Evolutionary conservation across 1,140 invertebrate genomes (phyloP).

Genomic region (Vanessa atalanta): DNA sequence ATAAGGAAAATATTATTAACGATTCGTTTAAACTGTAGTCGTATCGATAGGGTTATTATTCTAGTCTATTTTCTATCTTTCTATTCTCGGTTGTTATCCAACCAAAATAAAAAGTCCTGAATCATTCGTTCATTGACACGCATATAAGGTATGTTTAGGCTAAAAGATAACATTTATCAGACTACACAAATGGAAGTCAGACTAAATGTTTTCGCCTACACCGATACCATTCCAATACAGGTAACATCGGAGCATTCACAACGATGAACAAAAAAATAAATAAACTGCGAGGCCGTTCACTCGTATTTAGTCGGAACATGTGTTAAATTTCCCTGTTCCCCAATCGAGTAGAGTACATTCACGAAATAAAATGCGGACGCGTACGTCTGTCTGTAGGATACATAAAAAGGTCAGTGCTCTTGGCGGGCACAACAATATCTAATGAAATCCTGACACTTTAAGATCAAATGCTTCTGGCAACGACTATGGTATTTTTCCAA

Average conservation of each 20-base stretch:
- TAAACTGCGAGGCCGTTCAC: conserved; percentile 32
- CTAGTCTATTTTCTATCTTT: too few relatives aligned
- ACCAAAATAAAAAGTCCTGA: neutral
- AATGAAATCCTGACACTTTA: conserved; percentile 29
- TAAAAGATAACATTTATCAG: conserved; percentile 5
- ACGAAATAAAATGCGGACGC: conserved; percentile 73
- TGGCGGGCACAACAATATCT: conserved; percentile 34
- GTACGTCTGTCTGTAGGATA: conserved; percentile 66
- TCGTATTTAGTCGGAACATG: conserved; percentile 33
- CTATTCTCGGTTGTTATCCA: neutral
- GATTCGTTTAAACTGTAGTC: too few relatives aligned
- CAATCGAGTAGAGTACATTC: conserved; percentile 31
- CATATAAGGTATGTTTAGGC: neutral
- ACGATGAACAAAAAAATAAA: conserved; percentile 25
- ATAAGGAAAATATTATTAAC: too few relatives aligned
- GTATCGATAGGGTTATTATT: too few relatives aligned
- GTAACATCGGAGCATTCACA: conserved; percentile 15
- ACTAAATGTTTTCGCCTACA: conserved; percentile 10
- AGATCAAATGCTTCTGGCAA: conserved; percentile 23
- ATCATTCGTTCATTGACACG: neutral
- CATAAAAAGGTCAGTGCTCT: conserved; percentile 73
- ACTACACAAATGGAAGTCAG: conserved; percentile 6
- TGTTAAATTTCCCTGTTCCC: conserved; percentile 38
- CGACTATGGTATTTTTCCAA: conserved; percentile 13
- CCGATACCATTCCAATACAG: conserved; percentile 12